Evolutionary conservation across 2,113 vertebrate species (phyloP).

Genomic region (Eclectus roratus): DNA sequence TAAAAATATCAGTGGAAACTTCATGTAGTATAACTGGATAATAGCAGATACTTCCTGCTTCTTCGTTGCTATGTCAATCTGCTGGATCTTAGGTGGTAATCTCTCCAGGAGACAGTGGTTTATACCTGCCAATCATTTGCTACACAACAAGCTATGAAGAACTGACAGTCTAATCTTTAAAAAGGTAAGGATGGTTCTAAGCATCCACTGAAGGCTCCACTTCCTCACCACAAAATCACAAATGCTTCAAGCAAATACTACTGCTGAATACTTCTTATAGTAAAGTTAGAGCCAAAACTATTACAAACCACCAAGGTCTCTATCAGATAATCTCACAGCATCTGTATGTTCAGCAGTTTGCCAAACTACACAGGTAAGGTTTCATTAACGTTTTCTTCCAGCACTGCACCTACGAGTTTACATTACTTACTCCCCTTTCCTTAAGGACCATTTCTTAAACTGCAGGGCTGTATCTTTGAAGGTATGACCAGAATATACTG

Average conservation of each 20-base stretch:
- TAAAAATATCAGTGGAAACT: neutral
- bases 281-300: neutral
- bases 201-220: neutral
- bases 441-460: neutral
- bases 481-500: neutral
- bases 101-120: neutral
- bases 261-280: neutral
- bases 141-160: neutral
- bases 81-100: conserved; percentile 17
- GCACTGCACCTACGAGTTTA: neutral
- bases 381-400: neutral
- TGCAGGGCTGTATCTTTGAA: neutral
- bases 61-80: neutral
- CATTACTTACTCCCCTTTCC: neutral
- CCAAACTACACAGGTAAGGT: neutral
- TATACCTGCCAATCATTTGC: neutral
- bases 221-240: neutral
- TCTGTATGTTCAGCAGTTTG: neutral
- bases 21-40: neutral
- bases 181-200: neutral
- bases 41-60: neutral
- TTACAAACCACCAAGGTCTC: neutral
- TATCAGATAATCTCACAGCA: neutral
- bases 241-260: neutral
- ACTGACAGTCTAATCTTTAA: neutral